A percentile compares a stretch with the other conserved stretches of the same genome.
Evolutionary conservation across 1,140 invertebrate genomes (phyloP).

Genomic region (Euschistus heros): DNA sequence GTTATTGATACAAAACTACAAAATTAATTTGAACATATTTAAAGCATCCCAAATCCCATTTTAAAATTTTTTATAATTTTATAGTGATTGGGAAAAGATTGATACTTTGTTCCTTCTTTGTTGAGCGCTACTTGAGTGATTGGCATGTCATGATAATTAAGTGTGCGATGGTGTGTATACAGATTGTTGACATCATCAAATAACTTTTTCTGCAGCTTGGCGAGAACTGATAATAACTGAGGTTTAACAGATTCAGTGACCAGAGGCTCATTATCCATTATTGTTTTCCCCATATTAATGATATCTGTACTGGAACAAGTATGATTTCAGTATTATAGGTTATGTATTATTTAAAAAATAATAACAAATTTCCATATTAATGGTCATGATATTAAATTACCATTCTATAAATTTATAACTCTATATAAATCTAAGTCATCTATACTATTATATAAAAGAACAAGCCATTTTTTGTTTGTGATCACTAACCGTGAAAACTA

Average conservation of each 20-base stretch:
- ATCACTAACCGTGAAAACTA: too few relatives aligned
- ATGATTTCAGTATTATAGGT: slow-evolving; percentile 1
- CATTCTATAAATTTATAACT: too few relatives aligned
- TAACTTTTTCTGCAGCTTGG: slow-evolving; percentile 42
- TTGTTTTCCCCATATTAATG: slow-evolving; percentile 39
- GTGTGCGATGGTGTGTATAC: slow-evolving; percentile 15
- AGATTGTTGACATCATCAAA: neutral
- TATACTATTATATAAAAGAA: too few relatives aligned
- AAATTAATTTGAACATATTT: too few relatives aligned
- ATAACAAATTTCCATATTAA: too few relatives aligned
- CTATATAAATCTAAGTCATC: too few relatives aligned
- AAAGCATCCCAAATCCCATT: too few relatives aligned
- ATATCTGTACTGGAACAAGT: slow-evolving; percentile 41
- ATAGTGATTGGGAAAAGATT: slow-evolving; percentile 18
- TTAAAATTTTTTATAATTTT: slow-evolving; percentile 3
- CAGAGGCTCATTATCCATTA: slow-evolving; percentile 41
- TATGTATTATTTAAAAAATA: neutral
- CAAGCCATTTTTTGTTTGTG: too few relatives aligned
- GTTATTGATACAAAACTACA: too few relatives aligned
- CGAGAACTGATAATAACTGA: slow-evolving; percentile 42
- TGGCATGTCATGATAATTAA: slow-evolving; percentile 63
- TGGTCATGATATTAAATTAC: too few relatives aligned
- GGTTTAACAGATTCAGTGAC: slow-evolving; percentile 44
- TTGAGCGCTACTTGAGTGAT: slow-evolving; percentile 68
- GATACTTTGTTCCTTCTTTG: slow-evolving; percentile 49